Evolutionary conservation across 2,888 invertebrate genomes (phyloP).

Genomic region (Drosophila pegasa): DNA sequence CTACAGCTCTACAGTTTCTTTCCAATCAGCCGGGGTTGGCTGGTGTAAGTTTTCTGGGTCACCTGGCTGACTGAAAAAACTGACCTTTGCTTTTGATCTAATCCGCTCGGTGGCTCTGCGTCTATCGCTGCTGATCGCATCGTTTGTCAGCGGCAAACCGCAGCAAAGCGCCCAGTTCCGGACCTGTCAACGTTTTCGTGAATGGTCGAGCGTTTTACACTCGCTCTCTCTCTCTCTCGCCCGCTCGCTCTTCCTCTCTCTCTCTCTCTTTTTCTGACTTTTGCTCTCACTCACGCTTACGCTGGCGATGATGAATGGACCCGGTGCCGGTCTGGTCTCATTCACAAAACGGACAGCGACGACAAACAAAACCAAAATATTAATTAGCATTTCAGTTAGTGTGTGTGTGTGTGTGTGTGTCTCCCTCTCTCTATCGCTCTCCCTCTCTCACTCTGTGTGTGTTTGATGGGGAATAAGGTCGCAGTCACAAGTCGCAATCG

Average conservation of each 20-base stretch:
- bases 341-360: constrained; percentile 66
- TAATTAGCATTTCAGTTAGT: constrained; percentile 70
- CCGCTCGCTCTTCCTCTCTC: neutral
- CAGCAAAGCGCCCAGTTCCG: constrained; percentile 77
- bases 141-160: constrained; percentile 53
- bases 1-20: neutral
- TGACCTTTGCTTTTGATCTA: constrained; percentile 56
- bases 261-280: neutral
- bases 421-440: neutral
- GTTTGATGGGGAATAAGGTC: constrained; percentile 40
- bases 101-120: constrained; percentile 25
- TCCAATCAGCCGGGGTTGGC: neutral
- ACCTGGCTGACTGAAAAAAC: constrained; percentile 23
- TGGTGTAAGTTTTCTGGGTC: constrained; percentile 20
- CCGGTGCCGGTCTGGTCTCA: constrained; percentile 61
- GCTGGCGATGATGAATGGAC: constrained; percentile 67
- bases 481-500: constrained; percentile 28
- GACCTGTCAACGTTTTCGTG: constrained; percentile 54
- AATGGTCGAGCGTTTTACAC: constrained; percentile 2
- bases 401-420: constrained; percentile 22
- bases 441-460: neutral
- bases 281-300: constrained; percentile 1
- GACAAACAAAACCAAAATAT: constrained; percentile 77
- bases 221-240: neutral
- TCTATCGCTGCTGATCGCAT: constrained; percentile 40